Evolutionary conservation across 23 tunicate species (phyloP), one percentile per base, ranked within the genome.

Genomic region (Halocynthia roretzi): DNA sequence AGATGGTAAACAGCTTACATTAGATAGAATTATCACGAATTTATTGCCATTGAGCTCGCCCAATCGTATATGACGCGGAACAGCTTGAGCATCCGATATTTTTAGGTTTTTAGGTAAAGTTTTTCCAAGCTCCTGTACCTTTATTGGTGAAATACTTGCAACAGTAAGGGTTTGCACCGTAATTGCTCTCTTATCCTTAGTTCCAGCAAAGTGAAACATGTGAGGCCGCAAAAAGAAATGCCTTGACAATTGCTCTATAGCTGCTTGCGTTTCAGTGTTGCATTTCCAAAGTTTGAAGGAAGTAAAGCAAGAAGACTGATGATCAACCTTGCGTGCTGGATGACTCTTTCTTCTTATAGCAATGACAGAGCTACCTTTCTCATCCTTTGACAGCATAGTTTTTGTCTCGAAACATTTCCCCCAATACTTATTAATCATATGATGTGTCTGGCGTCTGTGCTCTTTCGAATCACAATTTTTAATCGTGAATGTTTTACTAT

Each of bases 101-200:
- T 65, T 51, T 23, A 85, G 65, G 53, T 77, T 66, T 50, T 56
- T 62, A 5, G 90, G 90, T 8, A 85, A 67, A 6, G 73, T 21
- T 20, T 80, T 19, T 14, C 76, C 44, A 6, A 54, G 71, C 0
- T 22, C 44, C 44, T 31, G 44, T 31, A 31, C 78, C 88, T 70
- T 78, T 50, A 70, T 51, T 52, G 53, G 40, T 50, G 5, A 5
- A 8, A 76, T 78, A 55, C 88, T 83, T 22, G 80, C 15, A 7
- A 85, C 90, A 7, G 90, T 79, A 50, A 77, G 56, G 18, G 56
- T 62, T 44, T 85, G 90, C 75, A 71, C 55, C 5, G 90, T 85
- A 21, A 77, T 76, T 10, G 90, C 90, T 71, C 84, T 62, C 72
- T 85, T 85, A 50, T 85, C 90, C 61, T 85, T 85, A 9, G 71